Conservation (phyloP, 1,140 invertebrate genomes). For the Drosophila truncata region DNA sequence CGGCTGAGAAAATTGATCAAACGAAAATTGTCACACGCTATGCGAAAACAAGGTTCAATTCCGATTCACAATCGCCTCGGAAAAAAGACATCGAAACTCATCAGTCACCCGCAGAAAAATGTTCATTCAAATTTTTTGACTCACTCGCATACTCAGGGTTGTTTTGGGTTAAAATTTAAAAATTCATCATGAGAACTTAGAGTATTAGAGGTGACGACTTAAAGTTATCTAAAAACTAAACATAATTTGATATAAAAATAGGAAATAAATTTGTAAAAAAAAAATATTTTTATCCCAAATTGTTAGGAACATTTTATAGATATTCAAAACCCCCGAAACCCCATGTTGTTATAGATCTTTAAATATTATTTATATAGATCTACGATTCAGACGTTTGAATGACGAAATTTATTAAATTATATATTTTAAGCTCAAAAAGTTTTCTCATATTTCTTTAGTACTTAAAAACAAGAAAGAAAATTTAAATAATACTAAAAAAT, state of each 20-base stretch:
- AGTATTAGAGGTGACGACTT: neutral
- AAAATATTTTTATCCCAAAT: no score
- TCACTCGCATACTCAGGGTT: conserved; percentile 6
- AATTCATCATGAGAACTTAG: neutral
- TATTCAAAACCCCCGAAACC: no score
- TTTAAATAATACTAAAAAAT: no score
- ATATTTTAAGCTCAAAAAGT: no score
- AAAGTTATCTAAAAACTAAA: no score
- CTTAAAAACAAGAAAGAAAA: no score
- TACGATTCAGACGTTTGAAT: no score
- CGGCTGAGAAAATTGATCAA: conserved; percentile 43
- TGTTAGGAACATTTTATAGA: no score
- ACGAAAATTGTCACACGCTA: conserved; percentile 75
- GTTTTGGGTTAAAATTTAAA: conserved; percentile 4
- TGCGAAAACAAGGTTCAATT: conserved; percentile 54
- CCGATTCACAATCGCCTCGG: conserved; percentile 23
- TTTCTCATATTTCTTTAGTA: no score
- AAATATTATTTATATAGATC: no score
- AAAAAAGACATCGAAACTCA: conserved; percentile 18
- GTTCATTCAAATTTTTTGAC: conserved; percentile 9
- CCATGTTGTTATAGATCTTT: no score
- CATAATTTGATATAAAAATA: neutral
- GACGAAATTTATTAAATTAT: no score
- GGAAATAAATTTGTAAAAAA: neutral
- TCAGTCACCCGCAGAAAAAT: conserved; percentile 43